phyloP scores from a whole-genome alignment of 2,888 invertebrate genomes.

The Caenorhabditis angaria region DNA sequence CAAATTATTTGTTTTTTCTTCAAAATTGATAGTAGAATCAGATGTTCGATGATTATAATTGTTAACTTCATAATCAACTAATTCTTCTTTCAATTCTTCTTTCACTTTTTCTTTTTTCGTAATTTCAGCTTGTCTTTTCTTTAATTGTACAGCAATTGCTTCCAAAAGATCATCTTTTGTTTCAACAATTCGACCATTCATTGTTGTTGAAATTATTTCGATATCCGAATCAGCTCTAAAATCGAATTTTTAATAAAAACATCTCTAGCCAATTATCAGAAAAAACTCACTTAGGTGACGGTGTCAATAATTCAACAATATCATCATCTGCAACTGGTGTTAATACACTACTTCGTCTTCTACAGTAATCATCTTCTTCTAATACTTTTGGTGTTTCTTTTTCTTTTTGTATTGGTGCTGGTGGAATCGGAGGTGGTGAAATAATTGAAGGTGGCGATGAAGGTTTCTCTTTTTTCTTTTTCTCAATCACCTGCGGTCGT shows the following conservation, averaged over 20 bases:
- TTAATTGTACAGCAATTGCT: constrained; percentile 8
- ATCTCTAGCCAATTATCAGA: neutral
- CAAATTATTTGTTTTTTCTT: no score
- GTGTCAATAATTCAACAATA: neutral
- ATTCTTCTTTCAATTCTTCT: constrained; percentile 9
- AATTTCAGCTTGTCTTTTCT: constrained; percentile 6
- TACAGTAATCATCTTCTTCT: neutral
- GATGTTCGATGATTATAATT: constrained; percentile 2
- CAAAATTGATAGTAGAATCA: no score
- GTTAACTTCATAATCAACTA: constrained; percentile 1
- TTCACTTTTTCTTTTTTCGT: constrained; percentile 9
- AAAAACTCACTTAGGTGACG: constrained; percentile 7
- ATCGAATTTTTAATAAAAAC: neutral
- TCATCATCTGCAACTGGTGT: constrained; percentile 11
- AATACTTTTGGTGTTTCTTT: neutral
- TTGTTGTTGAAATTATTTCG: constrained; percentile 8
- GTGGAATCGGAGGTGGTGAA: neutral
- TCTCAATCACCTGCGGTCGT: neutral
- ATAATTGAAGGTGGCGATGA: neutral
- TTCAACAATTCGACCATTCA: constrained; percentile 4
- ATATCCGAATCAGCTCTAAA: constrained; percentile 12
- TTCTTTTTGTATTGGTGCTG: neutral
- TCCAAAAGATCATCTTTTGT: constrained; percentile 6
- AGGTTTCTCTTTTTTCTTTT: neutral
- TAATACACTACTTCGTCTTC: neutral